phyloP scores from a whole-genome alignment of 2,888 invertebrate species.

The Drosophila yooni region DNA sequence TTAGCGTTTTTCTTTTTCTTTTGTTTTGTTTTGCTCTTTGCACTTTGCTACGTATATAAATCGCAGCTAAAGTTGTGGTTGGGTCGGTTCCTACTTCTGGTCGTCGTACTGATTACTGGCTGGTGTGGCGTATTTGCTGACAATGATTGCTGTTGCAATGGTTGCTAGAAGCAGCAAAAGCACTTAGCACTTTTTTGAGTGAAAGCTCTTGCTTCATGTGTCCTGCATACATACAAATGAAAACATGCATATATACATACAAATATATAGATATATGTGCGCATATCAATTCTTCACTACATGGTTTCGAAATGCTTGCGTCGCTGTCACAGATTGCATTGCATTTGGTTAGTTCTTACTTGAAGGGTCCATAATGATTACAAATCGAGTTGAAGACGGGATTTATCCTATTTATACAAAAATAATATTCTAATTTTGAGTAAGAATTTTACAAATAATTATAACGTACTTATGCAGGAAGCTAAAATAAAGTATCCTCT shows the following conservation, averaged over 20 bases:
- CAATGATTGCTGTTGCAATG: slow-evolving; percentile 66
- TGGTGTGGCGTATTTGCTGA: slow-evolving; percentile 67
- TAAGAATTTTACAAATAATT: neutral
- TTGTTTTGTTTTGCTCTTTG: slow-evolving; percentile 52
- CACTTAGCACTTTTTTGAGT: slow-evolving; percentile 73
- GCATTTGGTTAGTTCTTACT: slow-evolving; percentile 37
- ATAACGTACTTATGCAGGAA: neutral
- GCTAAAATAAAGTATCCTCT: neutral
- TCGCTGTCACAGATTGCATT: slow-evolving; percentile 63
- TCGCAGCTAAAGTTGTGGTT: slow-evolving; percentile 50
- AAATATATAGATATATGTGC: neutral
- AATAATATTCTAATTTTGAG: neutral
- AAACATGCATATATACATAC: neutral
- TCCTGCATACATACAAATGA: slow-evolving; percentile 27
- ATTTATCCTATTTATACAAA: slow-evolving; percentile 26
- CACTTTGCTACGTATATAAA: slow-evolving; percentile 70
- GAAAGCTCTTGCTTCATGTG: slow-evolving; percentile 30
- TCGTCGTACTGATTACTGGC: slow-evolving; percentile 20
- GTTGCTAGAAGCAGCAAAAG: slow-evolving; percentile 69
- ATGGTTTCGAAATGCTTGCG: slow-evolving; percentile 54
- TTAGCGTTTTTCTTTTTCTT: slow-evolving; percentile 26
- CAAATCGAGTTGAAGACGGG: slow-evolving; percentile 52
- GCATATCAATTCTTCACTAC: slow-evolving; percentile 43
- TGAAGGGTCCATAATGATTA: slow-evolving; percentile 60
- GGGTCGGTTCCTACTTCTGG: slow-evolving; percentile 6